Evolutionary conservation across 2,113 vertebrate genomes (phyloP), one percentile per base, ranked within the genome.

Genomic region (Dendrocopos noguchii): DNA sequence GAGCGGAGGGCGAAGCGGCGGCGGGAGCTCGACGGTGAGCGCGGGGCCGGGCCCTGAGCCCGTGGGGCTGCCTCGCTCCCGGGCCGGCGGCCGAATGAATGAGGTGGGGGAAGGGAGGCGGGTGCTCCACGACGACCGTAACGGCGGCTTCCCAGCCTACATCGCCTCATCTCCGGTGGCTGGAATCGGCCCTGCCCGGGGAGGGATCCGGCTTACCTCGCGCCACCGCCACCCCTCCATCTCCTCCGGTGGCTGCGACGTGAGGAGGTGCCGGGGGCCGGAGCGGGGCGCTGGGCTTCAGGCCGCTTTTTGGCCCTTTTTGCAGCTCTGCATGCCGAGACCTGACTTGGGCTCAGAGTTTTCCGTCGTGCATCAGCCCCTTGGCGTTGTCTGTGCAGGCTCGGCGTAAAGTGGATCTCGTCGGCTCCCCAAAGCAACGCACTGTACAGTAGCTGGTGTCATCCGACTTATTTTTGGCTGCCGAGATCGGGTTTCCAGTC

Each of bases 381-480:
- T 29, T 10, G 2, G 2, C 39, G 20, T 15, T 47, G 4, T 21
- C 46, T 3, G 10, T 3, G 44, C 27, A 31, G 6, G 73, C 33
- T 10, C 2, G 1, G 5, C 25, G 34, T 31, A 5, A 21, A 7
- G 39, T 1, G 10, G 16, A 4, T 39, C 24, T 53, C 21, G 6
- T 3, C 15, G 1, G 1, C 34, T 70, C 36, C n/a, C 20, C 4
- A 10, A 22, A 64, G 31, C 44, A 0, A 66, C n/a, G 2, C 2
- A 12, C 59, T 5, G 16, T 9, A 34, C 19, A 2, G 60, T 6
- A 18, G 56, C 18, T 11, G 55, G 2, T 71, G 5, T 27, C 4
- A 56, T 18, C 60, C 39, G 5, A 7, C 11, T 21, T 24, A 5
- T 34, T 4, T n/a, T 28, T 2, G n/a, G 33, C 7, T 8, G 10